phyloP scores from a whole-genome alignment of 2,888 invertebrate species.

The Drosophila limbata region DNA sequence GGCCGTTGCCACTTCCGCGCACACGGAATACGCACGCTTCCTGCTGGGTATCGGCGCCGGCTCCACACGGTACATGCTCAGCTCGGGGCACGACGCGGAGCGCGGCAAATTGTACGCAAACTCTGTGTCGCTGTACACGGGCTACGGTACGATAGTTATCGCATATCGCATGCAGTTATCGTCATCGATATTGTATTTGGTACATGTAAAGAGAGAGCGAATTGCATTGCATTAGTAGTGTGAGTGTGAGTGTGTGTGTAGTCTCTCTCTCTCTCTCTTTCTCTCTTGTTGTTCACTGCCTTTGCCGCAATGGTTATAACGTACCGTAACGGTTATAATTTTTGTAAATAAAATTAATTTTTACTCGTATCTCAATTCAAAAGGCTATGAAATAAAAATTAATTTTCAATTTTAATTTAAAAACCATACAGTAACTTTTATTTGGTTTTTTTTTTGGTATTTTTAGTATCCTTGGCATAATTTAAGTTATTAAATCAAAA shows the following conservation, averaged over 20 bases:
- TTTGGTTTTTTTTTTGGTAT: not conserved
- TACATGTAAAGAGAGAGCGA: slow-evolving; percentile 65
- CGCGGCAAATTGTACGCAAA: slow-evolving; percentile 85
- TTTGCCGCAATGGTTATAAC: too few relatives aligned
- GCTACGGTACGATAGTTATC: slow-evolving; percentile 85
- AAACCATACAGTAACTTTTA: not conserved
- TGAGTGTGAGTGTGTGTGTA: too few relatives aligned
- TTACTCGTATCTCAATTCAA: not conserved
- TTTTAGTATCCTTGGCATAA: too few relatives aligned
- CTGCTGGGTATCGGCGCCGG: slow-evolving; percentile 86
- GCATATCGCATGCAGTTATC: slow-evolving; percentile 19
- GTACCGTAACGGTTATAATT: too few relatives aligned
- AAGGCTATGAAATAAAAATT: not conserved
- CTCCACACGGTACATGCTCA: slow-evolving; percentile 88
- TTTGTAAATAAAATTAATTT: too few relatives aligned
- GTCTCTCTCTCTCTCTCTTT: not conserved
- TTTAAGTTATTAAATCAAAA: too few relatives aligned
- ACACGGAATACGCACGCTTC: slow-evolving; percentile 89
- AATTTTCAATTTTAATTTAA: not conserved
- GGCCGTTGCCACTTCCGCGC: slow-evolving; percentile 85
- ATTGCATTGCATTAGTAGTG: slow-evolving; percentile 51
- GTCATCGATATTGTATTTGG: slow-evolving; percentile 29
- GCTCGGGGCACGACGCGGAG: slow-evolving; percentile 89
- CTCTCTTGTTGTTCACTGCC: slow-evolving; percentile 4
- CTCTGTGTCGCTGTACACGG: slow-evolving; percentile 90